Conservation (phyloP, 2,888 invertebrate genomes). For the Diploptera punctata region DNA sequence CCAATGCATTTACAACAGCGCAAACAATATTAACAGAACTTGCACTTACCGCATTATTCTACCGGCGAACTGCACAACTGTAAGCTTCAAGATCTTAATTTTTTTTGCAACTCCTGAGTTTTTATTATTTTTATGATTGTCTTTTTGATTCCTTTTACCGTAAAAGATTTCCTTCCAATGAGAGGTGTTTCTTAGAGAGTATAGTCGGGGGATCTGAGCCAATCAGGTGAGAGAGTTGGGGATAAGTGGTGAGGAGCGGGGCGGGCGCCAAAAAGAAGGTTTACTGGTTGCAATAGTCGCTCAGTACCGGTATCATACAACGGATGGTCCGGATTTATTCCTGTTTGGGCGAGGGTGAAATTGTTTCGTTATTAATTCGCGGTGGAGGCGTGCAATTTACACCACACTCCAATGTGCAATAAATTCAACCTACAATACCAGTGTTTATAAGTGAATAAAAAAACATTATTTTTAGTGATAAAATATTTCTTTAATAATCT, state of each 20-base stretch:
- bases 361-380: too few species aligned
- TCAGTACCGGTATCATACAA: conserved; percentile 3
- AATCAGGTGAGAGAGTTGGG: not conserved
- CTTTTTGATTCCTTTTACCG: conserved; percentile 16
- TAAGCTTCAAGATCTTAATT: not conserved
- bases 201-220: not conserved
- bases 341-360: conserved; percentile 11
- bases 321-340: conserved; percentile 11
- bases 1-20: not conserved
- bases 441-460: not conserved
- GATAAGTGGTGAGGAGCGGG: conserved; percentile 14
- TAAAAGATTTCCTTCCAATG: conserved; percentile 26
- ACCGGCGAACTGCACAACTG: not conserved
- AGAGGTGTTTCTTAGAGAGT: not conserved
- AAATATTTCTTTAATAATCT: not conserved
- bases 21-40: not conserved
- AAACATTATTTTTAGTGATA: not conserved
- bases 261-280: conserved; percentile 30
- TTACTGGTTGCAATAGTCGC: conserved; percentile 8
- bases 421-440: too few species aligned
- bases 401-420: too few species aligned
- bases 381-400: not conserved
- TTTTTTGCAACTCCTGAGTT: conserved; percentile 4
- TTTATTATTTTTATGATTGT: conserved; percentile 16
- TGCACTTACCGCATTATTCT: conserved; percentile 13